These are phyloP conservation scores for Numenius arquata DNA, from an alignment of 2,113 vertebrate species.

Conservation along the genomic window DNA sequence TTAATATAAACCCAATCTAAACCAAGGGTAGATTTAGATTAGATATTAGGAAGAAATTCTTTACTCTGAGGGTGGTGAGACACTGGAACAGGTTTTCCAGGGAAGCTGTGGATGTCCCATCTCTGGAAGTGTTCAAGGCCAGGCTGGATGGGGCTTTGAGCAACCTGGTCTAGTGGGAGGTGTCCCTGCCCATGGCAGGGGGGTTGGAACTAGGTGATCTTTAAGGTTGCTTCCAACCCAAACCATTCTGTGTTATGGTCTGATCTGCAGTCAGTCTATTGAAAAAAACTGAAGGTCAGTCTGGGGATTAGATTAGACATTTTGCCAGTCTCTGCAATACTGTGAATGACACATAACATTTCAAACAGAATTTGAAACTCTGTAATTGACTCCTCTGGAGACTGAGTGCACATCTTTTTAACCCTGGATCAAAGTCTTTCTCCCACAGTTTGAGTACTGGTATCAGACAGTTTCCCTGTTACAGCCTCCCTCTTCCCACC, in stretches of 20 bases:
- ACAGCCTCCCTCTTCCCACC: background rate
- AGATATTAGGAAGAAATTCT: background rate
- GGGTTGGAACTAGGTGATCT: background rate
- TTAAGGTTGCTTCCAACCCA: background rate
- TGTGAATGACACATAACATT: background rate
- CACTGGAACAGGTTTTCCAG: background rate
- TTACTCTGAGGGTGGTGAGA: background rate
- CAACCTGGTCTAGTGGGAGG: background rate
- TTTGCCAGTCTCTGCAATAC: background rate
- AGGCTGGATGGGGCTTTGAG: background rate
- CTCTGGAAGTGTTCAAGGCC: background rate
- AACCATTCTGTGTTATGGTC: background rate
- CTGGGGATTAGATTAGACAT: background rate
- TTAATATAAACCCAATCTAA: background rate
- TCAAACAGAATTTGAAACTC: constrained; percentile 9
- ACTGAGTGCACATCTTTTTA: background rate
- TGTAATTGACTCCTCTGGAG: background rate
- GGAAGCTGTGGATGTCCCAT: background rate
- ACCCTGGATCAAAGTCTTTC: background rate
- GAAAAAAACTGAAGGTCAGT: background rate
- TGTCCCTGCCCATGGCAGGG: background rate
- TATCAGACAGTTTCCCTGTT: background rate
- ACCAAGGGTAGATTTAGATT: background rate
- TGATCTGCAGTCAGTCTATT: background rate
- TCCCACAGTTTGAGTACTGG: background rate